Base-by-base conservation (phyloP, 1,140 invertebrate genomes). In the Drosophila paulistorum region DNA sequence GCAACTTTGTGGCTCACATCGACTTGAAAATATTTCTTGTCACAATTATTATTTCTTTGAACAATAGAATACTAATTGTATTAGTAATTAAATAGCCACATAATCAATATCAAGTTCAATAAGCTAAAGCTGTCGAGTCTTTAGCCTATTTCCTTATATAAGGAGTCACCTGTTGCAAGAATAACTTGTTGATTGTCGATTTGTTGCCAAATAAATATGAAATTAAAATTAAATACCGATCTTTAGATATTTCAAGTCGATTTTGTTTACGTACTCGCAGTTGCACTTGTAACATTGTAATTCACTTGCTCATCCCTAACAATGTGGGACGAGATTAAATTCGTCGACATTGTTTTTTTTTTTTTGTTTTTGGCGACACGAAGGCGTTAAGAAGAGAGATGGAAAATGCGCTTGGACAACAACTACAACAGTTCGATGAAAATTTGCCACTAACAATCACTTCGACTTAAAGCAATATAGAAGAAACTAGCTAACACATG, bases 401-500 rank as follows among this genome's bases (percentile, higher is more conserved):
- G 61, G 71, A 68, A 62, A 48, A 59, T 48, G 41, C 23, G 26
- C 35, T 23, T 73, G 54, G 26, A 42, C 23, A 60, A 42, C 23
- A 41, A 54, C 23, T 60, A 42, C 60, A 68, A 68, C 60, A 63
- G 7, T 35, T 35, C 65, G 41, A 66, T 57, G 39, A 23, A 41
- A 59, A 45, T 68, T 30, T 23, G 72, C 26, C 58, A 75, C 62
- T 76, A 63, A 73, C 70, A 26, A 20, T 60, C 30, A 30, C 54
- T 11, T 60, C 37, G 41, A 23, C 35, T 51, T 51, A 75, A 33
- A 33, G 26, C 65, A 76, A n/a, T 54, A 73, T 39, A 74, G 17
- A 42, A 14, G 17, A 42, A 14, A 30, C 13, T 55, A 71, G 55
- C 7, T 51, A 75, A 75, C 74, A 75, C 74, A 76, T 76, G 74